These are phyloP conservation scores for Xestia sexstrigata DNA, from an alignment of 2,888 invertebrate species.

Conservation along the genomic window DNA sequence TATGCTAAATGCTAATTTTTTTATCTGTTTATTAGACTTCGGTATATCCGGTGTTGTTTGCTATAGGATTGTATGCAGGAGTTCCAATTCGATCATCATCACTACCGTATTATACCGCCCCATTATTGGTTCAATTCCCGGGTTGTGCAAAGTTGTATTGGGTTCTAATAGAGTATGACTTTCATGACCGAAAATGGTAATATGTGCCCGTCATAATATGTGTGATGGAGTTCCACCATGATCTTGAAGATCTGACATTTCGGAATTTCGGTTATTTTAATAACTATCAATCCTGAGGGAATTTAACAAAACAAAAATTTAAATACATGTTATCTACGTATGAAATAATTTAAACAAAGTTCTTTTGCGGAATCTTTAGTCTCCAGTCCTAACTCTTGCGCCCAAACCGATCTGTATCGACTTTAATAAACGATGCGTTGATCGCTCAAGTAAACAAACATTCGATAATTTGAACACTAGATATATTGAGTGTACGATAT, in stretches of 20 bases:
- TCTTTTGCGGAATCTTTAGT: too few relatives aligned
- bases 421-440: too few relatives aligned
- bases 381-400: too few relatives aligned
- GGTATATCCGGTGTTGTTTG: conserved; percentile 6
- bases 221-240: not conserved
- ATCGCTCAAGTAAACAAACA: too few relatives aligned
- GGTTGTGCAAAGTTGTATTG: not conserved
- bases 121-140: not conserved
- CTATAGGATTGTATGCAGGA: not conserved
- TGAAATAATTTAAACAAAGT: too few relatives aligned
- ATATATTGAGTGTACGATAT: too few relatives aligned
- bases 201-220: not conserved
- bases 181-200: not conserved
- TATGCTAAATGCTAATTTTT: conserved; percentile 6
- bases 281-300: too few relatives aligned
- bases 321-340: too few relatives aligned
- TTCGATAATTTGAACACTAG: too few relatives aligned
- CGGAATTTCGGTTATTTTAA: not conserved
- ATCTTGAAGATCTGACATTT: not conserved
- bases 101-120: not conserved
- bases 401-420: too few relatives aligned
- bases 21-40: conserved; percentile 20
- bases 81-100: not conserved
- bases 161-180: not conserved
- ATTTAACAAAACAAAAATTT: too few relatives aligned